phyloP scores from a whole-genome alignment of 1,140 invertebrate genomes.

The Yoshiicerus persimilis region DNA sequence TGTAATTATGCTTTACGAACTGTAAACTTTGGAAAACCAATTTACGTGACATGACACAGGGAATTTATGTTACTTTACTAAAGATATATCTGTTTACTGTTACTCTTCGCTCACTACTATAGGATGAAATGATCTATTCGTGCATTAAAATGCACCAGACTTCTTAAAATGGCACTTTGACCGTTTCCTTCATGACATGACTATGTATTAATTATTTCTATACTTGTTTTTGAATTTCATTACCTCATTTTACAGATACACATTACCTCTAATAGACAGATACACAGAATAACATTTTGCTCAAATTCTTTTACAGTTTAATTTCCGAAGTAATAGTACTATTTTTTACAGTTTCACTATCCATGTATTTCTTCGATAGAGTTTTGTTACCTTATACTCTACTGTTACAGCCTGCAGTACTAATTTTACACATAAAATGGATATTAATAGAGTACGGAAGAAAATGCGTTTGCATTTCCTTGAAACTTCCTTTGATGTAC shows the following conservation, averaged over 20 bases:
- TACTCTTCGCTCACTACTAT: too few relatives aligned
- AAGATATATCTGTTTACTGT: too few relatives aligned
- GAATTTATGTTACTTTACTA: too few relatives aligned
- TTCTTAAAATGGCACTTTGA: too few relatives aligned
- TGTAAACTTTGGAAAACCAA: too few relatives aligned
- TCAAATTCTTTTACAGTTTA: background rate
- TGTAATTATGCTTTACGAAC: too few relatives aligned
- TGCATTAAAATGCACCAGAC: too few relatives aligned
- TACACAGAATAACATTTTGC: background rate
- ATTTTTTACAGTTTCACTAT: background rate
- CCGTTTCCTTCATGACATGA: background rate
- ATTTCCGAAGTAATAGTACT: background rate
- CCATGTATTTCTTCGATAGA: background rate
- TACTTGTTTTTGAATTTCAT: background rate
- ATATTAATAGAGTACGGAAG: too few relatives aligned
- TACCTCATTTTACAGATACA: background rate
- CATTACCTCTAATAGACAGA: background rate
- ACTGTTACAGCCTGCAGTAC: too few relatives aligned
- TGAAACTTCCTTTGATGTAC: background rate
- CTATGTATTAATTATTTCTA: background rate
- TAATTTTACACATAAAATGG: too few relatives aligned
- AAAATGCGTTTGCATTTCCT: background rate
- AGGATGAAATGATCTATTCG: too few relatives aligned
- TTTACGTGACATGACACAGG: too few relatives aligned
- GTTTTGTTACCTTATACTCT: background rate